Conservation (phyloP, 1,140 invertebrate genomes). For the Ostrea denselamellosa region DNA sequence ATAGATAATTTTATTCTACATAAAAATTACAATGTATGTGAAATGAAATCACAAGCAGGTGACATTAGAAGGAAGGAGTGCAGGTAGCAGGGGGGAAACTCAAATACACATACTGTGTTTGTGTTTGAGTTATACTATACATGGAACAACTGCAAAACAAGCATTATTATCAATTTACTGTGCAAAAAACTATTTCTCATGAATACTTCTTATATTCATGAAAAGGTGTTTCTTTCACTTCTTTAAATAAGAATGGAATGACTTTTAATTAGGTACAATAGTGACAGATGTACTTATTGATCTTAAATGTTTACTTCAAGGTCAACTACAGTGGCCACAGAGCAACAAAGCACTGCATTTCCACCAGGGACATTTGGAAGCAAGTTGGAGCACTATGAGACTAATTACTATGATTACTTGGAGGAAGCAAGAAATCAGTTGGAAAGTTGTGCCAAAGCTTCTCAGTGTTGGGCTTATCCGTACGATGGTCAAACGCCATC, state of each 20-base stretch:
- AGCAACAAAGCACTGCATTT: slow-evolving; percentile 55
- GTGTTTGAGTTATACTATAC: background rate
- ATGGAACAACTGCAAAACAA: background rate
- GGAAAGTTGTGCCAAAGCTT: slow-evolving; percentile 85
- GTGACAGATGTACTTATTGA: background rate
- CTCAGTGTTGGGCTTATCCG: slow-evolving; percentile 86
- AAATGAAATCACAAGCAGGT: too few relatives aligned
- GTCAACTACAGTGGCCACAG: slow-evolving; percentile 47
- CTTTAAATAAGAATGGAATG: too few relatives aligned
- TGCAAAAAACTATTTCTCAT: too few relatives aligned
- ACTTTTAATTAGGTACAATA: background rate
- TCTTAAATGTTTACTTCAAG: slow-evolving; percentile 42
- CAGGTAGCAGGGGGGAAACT: too few relatives aligned
- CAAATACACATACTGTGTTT: background rate
- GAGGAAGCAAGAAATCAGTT: slow-evolving; percentile 90
- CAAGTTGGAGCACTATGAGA: slow-evolving; percentile 67
- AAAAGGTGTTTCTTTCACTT: too few relatives aligned
- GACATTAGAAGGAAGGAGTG: too few relatives aligned
- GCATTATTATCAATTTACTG: too few relatives aligned
- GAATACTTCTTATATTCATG: background rate
- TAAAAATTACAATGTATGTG: too few relatives aligned
- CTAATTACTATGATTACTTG: slow-evolving; percentile 81
- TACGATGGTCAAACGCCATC: slow-evolving; percentile 85
- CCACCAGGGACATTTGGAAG: slow-evolving; percentile 57
- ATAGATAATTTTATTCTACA: too few relatives aligned